A percentile compares a stretch with the other conserved stretches of the same genome.
Evolutionary conservation across 2,888 invertebrate species (phyloP).

Genomic region (Pelosia muscerda): DNA sequence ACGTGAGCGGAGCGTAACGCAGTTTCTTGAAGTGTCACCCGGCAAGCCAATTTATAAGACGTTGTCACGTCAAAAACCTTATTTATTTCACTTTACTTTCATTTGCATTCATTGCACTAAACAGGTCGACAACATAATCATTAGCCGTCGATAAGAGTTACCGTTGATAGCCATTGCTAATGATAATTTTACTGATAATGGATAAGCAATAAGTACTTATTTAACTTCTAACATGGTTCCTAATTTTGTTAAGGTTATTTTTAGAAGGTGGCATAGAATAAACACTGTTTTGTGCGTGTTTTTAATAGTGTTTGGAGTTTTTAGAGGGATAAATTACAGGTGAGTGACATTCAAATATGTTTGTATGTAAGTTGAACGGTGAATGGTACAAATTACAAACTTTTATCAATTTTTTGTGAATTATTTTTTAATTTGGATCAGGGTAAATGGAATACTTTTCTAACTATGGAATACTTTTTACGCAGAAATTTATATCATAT

Average conservation of each 20-base stretch:
- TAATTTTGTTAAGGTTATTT: conserved; percentile 55
- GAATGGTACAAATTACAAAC: background rate
- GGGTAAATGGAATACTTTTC: background rate
- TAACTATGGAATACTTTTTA: background rate
- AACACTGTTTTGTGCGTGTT: conserved; percentile 57
- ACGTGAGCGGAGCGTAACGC: too few relatives aligned
- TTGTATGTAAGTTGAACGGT: background rate
- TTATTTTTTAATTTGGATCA: background rate
- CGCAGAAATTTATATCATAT: too few relatives aligned
- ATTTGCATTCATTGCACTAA: conserved; percentile 11
- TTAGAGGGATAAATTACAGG: conserved; percentile 48
- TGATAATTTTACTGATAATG: conserved; percentile 28
- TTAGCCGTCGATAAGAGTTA: background rate
- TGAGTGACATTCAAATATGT: conserved; percentile 49
- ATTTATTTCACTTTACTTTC: too few relatives aligned
- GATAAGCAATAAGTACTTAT: conserved; percentile 11
- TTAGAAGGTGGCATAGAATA: conserved; percentile 62
- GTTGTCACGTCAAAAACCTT: too few relatives aligned
- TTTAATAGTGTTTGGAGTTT: conserved; percentile 50
- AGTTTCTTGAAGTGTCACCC: too few relatives aligned
- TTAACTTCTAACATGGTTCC: conserved; percentile 59
- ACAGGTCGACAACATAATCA: conserved; percentile 18
- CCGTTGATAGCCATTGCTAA: background rate
- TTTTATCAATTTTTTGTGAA: background rate
- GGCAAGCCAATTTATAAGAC: too few relatives aligned